Evolutionary conservation across 2,888 invertebrate genomes (phyloP).

Genomic region (Pseudeuparius sepicola): DNA sequence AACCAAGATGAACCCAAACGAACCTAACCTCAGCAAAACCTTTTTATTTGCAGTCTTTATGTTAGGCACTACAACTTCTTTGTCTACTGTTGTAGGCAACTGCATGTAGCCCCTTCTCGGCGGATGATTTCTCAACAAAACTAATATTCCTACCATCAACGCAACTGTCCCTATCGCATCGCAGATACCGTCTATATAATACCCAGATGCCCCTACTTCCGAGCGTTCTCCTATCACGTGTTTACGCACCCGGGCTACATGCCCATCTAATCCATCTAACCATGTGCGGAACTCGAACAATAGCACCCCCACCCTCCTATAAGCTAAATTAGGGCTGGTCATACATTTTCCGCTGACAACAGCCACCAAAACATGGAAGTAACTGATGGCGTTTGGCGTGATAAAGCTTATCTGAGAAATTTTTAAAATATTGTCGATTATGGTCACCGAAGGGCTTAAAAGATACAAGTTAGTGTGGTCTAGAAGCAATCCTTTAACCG

Average conservation of each 20-base stretch:
- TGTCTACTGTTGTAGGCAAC: slow-evolving; percentile 46
- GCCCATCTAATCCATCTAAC: slow-evolving; percentile 78
- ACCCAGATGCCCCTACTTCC: slow-evolving; percentile 71
- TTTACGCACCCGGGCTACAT: slow-evolving; percentile 68
- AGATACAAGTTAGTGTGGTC: slow-evolving; percentile 80
- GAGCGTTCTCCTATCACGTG: slow-evolving; percentile 68
- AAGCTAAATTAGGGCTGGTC: slow-evolving; percentile 59
- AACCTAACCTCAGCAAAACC: slow-evolving; percentile 52
- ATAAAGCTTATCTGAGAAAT: slow-evolving; percentile 43
- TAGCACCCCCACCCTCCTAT: slow-evolving; percentile 62
- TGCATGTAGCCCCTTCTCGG: slow-evolving; percentile 64
- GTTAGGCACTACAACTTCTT: slow-evolving; percentile 53
- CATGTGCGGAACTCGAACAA: slow-evolving; percentile 74
- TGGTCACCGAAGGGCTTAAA: slow-evolving; percentile 67
- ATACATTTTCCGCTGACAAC: slow-evolving; percentile 64
- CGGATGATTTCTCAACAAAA: slow-evolving; percentile 62
- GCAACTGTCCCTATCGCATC: slow-evolving; percentile 68
- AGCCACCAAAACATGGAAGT: slow-evolving; percentile 64
- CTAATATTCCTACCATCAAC: slow-evolving; percentile 57
- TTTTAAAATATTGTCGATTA: slow-evolving; percentile 53
- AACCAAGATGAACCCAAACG: slow-evolving; percentile 61
- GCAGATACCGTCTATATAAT: slow-evolving; percentile 73
- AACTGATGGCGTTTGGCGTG: slow-evolving; percentile 77
- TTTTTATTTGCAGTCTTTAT: slow-evolving; percentile 58
- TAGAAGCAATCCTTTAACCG: slow-evolving; percentile 71